Evolutionary conservation across 2,888 invertebrate genomes (phyloP).

Genomic region (Mellilla xanthometata): DNA sequence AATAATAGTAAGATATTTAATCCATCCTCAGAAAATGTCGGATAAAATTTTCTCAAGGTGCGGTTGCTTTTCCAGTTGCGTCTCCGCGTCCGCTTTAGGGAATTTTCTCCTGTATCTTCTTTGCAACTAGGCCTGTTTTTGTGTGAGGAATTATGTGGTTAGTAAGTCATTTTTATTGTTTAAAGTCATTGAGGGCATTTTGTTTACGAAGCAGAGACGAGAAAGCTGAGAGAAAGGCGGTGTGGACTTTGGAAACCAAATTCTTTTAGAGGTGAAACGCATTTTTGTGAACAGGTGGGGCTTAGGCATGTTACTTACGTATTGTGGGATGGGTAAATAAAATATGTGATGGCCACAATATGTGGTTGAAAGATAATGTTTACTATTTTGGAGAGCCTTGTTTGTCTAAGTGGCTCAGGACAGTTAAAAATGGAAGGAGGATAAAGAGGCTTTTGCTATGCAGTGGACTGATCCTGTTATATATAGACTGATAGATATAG

Average conservation of each 20-base stretch:
- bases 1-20: not conserved
- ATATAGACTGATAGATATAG: too few species aligned
- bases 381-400: too few species aligned
- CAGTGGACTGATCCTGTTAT: too few species aligned
- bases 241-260: slow-evolving; percentile 55
- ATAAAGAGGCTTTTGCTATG: too few species aligned
- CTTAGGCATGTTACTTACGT: slow-evolving; percentile 20
- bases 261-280: slow-evolving; percentile 64
- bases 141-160: not conserved
- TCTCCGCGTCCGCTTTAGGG: not conserved
- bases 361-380: too few species aligned
- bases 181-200: slow-evolving; percentile 51
- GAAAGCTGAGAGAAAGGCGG: slow-evolving; percentile 75
- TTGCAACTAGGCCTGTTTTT: too few species aligned
- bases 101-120: not conserved
- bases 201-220: slow-evolving; percentile 57
- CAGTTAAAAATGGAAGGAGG: too few species aligned
- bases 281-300: slow-evolving; percentile 45
- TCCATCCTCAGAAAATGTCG: not conserved
- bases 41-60: slow-evolving; percentile 3
- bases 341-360: too few species aligned
- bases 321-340: slow-evolving; percentile 4
- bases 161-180: slow-evolving; percentile 1
- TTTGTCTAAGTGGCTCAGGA: too few species aligned
- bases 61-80: slow-evolving; percentile 2